These are phyloP conservation scores for Papilio helenus DNA, from an alignment of 1,140 invertebrate species.

Conservation along the genomic window DNA sequence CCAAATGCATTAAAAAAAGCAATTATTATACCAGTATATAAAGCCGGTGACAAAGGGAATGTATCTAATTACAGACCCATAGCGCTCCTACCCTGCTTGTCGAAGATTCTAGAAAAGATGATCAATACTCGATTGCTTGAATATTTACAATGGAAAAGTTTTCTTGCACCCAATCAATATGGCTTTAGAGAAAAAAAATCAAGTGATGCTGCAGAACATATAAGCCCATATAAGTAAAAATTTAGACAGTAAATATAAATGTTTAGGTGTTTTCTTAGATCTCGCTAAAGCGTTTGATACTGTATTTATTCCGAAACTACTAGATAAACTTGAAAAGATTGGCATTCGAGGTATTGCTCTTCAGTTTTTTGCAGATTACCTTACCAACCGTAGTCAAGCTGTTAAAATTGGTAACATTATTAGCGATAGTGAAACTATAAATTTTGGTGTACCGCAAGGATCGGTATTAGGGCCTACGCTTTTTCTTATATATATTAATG, in stretches of 20 bases:
- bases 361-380: background rate
- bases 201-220: background rate
- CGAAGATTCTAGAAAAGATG: slow-evolving; percentile 39
- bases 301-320: slow-evolving; percentile 28
- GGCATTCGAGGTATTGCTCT: background rate
- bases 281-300: slow-evolving; percentile 40
- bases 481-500: slow-evolving; percentile 16
- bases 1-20: slow-evolving; percentile 28
- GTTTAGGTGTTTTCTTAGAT: slow-evolving; percentile 7
- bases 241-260: too few species aligned
- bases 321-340: slow-evolving; percentile 23
- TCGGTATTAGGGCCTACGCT: slow-evolving; percentile 20
- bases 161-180: slow-evolving; percentile 32
- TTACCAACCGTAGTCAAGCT: background rate
- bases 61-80: slow-evolving; percentile 42
- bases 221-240: too few species aligned
- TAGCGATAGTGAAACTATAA: background rate
- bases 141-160: slow-evolving; percentile 29
- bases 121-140: slow-evolving; percentile 24
- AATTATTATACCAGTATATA: slow-evolving; percentile 34
- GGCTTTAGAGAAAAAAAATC: slow-evolving; percentile 37
- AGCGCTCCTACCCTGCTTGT: slow-evolving; percentile 29
- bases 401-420: slow-evolving; percentile 17
- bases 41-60: slow-evolving; percentile 16
- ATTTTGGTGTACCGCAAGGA: slow-evolving; percentile 11